Evolutionary conservation across 2,797 vertebrate genomes (phyloP), one percentile per base, ranked within the genome.

Genomic region (Semotilus atromaculatus): DNA sequence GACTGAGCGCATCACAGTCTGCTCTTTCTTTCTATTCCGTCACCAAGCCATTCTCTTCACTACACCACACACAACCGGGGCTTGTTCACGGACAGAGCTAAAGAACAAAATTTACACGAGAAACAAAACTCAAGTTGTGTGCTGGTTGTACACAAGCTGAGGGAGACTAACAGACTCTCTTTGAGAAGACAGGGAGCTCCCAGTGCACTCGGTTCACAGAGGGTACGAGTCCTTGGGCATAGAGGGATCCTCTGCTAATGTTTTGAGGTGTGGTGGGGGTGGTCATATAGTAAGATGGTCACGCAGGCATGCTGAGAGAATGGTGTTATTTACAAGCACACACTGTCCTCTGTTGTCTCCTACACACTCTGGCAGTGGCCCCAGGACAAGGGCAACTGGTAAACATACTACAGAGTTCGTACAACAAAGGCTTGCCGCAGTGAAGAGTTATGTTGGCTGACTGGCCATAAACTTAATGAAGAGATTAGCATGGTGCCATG

Each of bases 71-170:
- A 85, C 80, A 85, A 79, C 86, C 48, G 7, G 70, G 73, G 75
- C 85, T 86, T 88, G 86, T 90, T 86, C 81, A 84, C 31, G 45
- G 64, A 78, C 10, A 31, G 21, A 14, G 74, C 88, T 71, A 87
- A 89, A 89, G 88, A 89, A 83, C 85, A 87, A 89, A 90, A 89
- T 89, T 90, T 90, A 90, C 88, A 90, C 87, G 88, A 88, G 82
- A 88, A 90, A 90, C 89, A 90, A 89, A 90, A 87, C 85, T 34
- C 26, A 81, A 87, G 80, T 87, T 88, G 89, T 90, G 85, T 40
- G 19, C 60, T 6, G 77, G 85, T 80, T 81, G 77, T 80, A 90
- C 85, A 83, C 86, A 87, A 80, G 77, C 78, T 66, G 64, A 51
- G 75, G 45, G 81, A 70, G 40, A 40, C 85, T 70, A 88, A 88